Conservation (phyloP, 1,140 invertebrate species). For the Babylonia areolata region DNA sequence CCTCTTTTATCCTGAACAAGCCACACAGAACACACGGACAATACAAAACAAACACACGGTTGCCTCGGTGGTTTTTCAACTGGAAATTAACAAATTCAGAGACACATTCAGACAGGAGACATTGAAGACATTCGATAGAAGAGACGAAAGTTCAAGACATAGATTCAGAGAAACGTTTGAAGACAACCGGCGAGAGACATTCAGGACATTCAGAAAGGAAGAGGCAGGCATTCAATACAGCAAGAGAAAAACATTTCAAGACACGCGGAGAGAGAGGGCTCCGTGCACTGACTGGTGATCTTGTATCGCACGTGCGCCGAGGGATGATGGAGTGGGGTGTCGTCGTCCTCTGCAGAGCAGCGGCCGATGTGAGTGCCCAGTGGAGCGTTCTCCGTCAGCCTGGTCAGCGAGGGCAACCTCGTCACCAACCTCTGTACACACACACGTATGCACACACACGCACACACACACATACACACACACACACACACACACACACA, state of each 20-base stretch:
- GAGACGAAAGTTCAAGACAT: too few relatives aligned
- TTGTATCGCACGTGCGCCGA: conserved; percentile 11
- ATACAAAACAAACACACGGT: too few relatives aligned
- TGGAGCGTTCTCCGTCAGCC: background rate
- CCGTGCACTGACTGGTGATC: background rate
- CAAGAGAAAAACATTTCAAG: background rate
- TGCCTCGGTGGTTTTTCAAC: too few relatives aligned
- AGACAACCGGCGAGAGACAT: too few relatives aligned
- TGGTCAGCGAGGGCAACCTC: background rate
- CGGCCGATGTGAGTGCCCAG: background rate
- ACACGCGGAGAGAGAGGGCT: background rate
- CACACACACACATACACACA: background rate
- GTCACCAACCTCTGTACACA: background rate
- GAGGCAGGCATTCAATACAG: too few relatives aligned
- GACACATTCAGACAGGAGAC: too few relatives aligned
- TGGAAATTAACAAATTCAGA: too few relatives aligned
- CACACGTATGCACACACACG: background rate
- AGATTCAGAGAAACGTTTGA: background rate
- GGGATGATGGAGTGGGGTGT: background rate
- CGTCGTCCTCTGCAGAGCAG: background rate
- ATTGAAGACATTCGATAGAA: too few relatives aligned
- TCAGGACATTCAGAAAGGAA: too few relatives aligned
- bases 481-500: background rate
- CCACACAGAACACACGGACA: too few relatives aligned
- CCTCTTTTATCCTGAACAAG: too few relatives aligned